Evolutionary conservation across 1,140 invertebrate species (phyloP).

Genomic region (Micrasema minimum): DNA sequence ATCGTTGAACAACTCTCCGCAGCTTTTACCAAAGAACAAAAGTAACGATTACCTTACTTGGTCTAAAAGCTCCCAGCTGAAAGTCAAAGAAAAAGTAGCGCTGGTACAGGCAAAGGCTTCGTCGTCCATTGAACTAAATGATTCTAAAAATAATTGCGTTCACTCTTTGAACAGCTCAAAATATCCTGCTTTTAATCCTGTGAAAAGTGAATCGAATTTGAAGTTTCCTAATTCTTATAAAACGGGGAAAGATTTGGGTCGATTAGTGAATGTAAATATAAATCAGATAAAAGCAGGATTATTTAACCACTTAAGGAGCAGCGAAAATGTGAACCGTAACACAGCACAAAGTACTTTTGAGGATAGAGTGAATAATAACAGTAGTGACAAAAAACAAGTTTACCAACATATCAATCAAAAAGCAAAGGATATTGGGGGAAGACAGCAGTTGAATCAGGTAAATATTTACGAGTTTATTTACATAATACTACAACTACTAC

Average conservation of each 20-base stretch:
- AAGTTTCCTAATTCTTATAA: constrained; percentile 13
- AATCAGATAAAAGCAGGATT: constrained; percentile 21
- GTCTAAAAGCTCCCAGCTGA: constrained; percentile 13
- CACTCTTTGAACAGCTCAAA: neutral
- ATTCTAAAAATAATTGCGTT: neutral
- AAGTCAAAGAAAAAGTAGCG: constrained; percentile 7
- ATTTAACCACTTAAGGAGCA: constrained; percentile 2
- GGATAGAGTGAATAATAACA: constrained; percentile 27
- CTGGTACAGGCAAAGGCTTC: constrained; percentile 8
- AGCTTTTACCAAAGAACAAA: constrained; percentile 28
- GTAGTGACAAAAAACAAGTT: too few species aligned
- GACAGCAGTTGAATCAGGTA: constrained; percentile 13
- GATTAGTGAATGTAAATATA: constrained; percentile 22
- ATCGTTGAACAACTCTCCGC: constrained; percentile 45
- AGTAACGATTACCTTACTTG: constrained; percentile 9
- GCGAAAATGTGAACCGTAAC: neutral
- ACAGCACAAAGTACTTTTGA: constrained; percentile 6
- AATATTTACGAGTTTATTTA: too few species aligned
- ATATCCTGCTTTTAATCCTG: constrained; percentile 6
- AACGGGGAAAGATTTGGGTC: constrained; percentile 32
- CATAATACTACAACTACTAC: too few species aligned
- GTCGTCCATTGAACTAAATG: constrained; percentile 1
- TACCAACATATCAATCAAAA: too few species aligned
- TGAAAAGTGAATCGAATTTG: constrained; percentile 13
- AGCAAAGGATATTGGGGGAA: neutral